These are phyloP conservation scores for Synergus japonicus DNA, from an alignment of 2,888 invertebrate genomes.

Conservation along the genomic window DNA sequence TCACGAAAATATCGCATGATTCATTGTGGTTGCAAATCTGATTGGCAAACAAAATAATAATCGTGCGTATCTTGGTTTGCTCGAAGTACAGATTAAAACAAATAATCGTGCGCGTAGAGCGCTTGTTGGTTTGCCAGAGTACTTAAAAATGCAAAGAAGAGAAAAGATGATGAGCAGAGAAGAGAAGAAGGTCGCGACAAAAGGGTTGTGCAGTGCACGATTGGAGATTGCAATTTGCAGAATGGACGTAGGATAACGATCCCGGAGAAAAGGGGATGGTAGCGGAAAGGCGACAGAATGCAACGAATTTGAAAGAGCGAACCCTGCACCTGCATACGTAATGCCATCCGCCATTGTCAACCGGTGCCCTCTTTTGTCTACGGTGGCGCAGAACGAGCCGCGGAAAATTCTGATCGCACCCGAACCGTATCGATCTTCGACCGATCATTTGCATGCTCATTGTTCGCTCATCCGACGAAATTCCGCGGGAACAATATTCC, in stretches of 20 bases:
- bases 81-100: too few relatives aligned
- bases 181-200: slow-evolving; percentile 36
- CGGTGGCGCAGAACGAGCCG: slow-evolving; percentile 64
- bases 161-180: background rate
- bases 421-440: slow-evolving; percentile 76
- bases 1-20: too few relatives aligned
- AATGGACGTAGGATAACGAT: slow-evolving; percentile 58
- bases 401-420: slow-evolving; percentile 76
- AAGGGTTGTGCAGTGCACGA: slow-evolving; percentile 52
- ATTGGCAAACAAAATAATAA: too few relatives aligned
- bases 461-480: slow-evolving; percentile 74
- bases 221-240: slow-evolving; percentile 69
- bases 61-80: too few relatives aligned
- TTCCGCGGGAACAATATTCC: slow-evolving; percentile 64
- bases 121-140: too few relatives aligned
- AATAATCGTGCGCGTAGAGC: too few relatives aligned
- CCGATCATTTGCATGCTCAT: slow-evolving; percentile 78
- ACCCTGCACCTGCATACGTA: slow-evolving; percentile 76
- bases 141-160: background rate
- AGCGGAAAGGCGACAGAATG: slow-evolving; percentile 69
- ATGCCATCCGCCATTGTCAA: slow-evolving; percentile 75
- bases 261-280: slow-evolving; percentile 51
- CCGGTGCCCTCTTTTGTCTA: slow-evolving; percentile 71
- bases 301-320: slow-evolving; percentile 76
- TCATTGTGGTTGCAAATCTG: too few relatives aligned